Base-by-base conservation (phyloP, 2,888 invertebrate species). In the Dinocampus coccinellae region DNA sequence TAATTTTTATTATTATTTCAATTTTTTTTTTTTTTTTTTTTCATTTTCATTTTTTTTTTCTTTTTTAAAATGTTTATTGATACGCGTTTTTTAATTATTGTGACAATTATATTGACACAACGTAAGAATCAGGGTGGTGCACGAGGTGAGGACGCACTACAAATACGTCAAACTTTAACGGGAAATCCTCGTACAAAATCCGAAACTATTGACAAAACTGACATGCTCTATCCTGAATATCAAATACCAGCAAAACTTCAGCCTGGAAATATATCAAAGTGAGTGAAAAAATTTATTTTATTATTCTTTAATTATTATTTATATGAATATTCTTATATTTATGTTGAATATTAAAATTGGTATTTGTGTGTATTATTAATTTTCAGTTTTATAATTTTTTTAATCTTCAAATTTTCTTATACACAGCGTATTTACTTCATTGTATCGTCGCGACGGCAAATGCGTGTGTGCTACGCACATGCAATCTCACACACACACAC, bases 181-280 rank as follows among this genome's bases (percentile, higher is more conserved):
- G 39, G 83, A 33, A 83, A 82, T 65, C 82, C 82, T 16, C 77
- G 55, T 26, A 16, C 20, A 26, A 79, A 81, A 64, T 85, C 81
- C 72, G 85, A 86, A 72, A 84, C 84, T 76, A 87, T 87, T 81
- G 85, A 87, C 75, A 77, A 81, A 10, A 85, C 85, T 62, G 81
- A 84, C 26, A 87, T 87, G 52, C 78, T 87, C n/a, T 86, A 83
- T 75, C 87, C 86, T 76, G 87, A 87, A 75, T 86, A 85, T 77
- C 87, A 85, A 77, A 85, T 86, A 77, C 79, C 85, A 65, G 87
- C 87, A 9, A 85, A 83, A 73, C 78, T 87, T 33, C 80, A 79
- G 52, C 83, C 87, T 55, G 83, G 84, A 67, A 84, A 86, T 72
- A 83, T 86, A 65, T 86, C 86, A 78, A 84, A 85, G 87, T 87